Conservation (phyloP, 1,140 invertebrate species). For the Vanessa tameamea region DNA sequence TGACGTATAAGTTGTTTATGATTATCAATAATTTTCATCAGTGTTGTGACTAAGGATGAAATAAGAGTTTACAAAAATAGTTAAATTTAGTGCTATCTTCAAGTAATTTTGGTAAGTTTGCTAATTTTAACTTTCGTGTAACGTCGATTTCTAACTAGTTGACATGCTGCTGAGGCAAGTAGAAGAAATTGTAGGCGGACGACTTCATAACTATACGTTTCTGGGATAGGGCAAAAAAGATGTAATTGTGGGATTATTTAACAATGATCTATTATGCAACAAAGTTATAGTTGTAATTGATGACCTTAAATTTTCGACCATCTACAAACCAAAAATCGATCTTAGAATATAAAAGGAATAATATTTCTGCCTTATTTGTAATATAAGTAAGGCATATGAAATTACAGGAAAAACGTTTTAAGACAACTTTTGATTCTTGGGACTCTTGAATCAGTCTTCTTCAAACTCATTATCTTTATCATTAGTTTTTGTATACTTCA, state of each 20-base stretch:
- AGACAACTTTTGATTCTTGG: too few species aligned
- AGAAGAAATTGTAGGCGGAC: slow-evolving; percentile 62
- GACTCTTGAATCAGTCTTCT: too few species aligned
- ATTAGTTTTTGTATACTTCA: too few species aligned
- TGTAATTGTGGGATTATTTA: neutral
- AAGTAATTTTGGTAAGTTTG: slow-evolving; percentile 52
- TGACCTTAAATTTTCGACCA: too few species aligned
- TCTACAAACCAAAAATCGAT: too few species aligned
- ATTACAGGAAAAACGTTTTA: too few species aligned
- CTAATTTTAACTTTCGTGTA: neutral
- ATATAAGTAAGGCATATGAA: too few species aligned
- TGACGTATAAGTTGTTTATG: slow-evolving; percentile 78
- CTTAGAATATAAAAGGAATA: too few species aligned
- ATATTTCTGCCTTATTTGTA: too few species aligned
- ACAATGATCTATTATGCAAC: too few species aligned
- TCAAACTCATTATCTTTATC: too few species aligned
- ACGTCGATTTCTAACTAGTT: slow-evolving; percentile 2
- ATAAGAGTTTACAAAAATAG: slow-evolving; percentile 46
- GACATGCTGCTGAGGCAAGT: slow-evolving; percentile 43
- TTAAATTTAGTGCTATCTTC: slow-evolving; percentile 37
- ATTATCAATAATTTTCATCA: slow-evolving; percentile 51
- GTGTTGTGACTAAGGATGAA: slow-evolving; percentile 64
- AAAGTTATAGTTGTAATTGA: too few species aligned
- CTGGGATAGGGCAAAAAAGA: neutral
- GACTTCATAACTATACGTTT: slow-evolving; percentile 31